These are phyloP conservation scores for Mus minutoides DNA, from an alignment of 2,797 vertebrate species.

Conservation along the genomic window DNA sequence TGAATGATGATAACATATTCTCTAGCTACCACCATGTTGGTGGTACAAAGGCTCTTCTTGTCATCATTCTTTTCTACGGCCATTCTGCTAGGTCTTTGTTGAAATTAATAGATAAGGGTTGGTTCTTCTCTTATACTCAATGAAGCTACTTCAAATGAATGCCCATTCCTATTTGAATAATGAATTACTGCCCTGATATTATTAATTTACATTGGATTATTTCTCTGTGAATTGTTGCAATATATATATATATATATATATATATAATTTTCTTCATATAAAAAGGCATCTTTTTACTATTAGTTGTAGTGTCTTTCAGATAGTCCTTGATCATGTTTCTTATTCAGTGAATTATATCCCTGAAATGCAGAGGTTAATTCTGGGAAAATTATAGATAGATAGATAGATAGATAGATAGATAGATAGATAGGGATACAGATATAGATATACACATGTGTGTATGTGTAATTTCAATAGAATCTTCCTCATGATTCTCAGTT, in stretches of 20 bases:
- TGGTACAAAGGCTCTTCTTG: background rate
- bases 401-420: too few relatives aligned
- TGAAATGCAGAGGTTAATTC: background rate
- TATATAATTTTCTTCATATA: background rate
- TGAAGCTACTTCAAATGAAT: background rate
- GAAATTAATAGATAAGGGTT: background rate
- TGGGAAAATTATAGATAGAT: too few relatives aligned
- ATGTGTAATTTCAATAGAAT: background rate
- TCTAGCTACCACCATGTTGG: background rate
- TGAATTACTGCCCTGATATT: background rate
- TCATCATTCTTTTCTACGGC: background rate
- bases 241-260: too few relatives aligned
- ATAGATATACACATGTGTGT: too few relatives aligned
- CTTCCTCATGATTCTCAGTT: background rate
- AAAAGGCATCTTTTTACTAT: background rate
- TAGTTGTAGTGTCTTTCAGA: background rate
- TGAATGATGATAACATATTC: background rate
- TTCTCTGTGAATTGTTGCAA: background rate
- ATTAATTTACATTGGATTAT: background rate
- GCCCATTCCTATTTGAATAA: background rate
- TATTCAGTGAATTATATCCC: background rate
- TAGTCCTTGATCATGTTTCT: background rate
- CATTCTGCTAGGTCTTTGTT: background rate
- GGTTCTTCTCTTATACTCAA: background rate
- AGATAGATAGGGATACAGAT: too few relatives aligned